Evolutionary conservation across 2,888 invertebrate genomes (phyloP), one percentile per base, ranked within the genome.

Genomic region (Monochamus alternatus): DNA sequence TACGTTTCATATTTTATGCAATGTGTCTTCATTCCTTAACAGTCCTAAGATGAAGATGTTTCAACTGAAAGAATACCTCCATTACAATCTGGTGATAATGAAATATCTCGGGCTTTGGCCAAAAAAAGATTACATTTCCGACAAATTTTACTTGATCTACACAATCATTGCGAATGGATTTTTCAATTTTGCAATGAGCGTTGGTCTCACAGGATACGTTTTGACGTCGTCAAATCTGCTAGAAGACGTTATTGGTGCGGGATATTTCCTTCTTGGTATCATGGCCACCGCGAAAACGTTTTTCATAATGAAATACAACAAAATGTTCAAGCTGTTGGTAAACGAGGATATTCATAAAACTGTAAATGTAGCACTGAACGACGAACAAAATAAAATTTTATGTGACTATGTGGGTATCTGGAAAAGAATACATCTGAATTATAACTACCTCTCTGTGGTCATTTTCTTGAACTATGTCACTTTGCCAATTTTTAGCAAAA

Each of bases 21-120:
- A 5, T 38, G 0, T 38, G 1, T 2, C 1, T 38, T 38, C 38
- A 7, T 38, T 38, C 38, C 7, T 0, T 7, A 5, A 4, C 38
- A 47, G 47, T 47, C 0, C 0, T 3, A 62, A 38, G 38, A 62
- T 62, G 62, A 38, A 62, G 5, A 14, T 2, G 62, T 62, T 62
- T 62, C 7, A 38, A 12, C 32, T 62, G 5, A 38, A 38, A 62
- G 12, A 62, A 10, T 62, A 62, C 8, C 62, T 62, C n/a, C 12
- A 12, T 4, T 12, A 5, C 38, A 38, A 62, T 12, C 12, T 62
- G 14, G 2, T n/a, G n/a, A 3, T 38, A n/a, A 12, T 38, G 2
- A 62, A 38, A 62, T n/a, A 38, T n/a, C n/a, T 38, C 3, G 62
- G 62, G 7, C 14, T 62, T n/a, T 62, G 62, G 62, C 62, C 62